Evolutionary conservation across 2,797 vertebrate genomes (phyloP).

Genomic region (Coregonus sp.): DNA sequence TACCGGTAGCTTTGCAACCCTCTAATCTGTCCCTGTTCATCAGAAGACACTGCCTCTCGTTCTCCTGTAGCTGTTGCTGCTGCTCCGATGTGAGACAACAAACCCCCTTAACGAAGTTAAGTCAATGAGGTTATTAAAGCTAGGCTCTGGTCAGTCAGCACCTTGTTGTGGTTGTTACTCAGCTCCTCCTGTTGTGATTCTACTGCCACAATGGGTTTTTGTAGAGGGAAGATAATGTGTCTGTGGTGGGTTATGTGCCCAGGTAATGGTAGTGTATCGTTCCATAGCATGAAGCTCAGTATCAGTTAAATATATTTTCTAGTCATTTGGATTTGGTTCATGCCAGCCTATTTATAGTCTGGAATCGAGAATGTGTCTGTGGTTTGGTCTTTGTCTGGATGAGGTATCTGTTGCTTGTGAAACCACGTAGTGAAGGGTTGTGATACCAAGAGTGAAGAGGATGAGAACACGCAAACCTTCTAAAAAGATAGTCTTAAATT

Average conservation of each 20-base stretch:
- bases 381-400: not conserved
- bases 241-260: not conserved
- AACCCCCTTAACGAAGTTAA: not conserved
- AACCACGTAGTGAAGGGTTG: not conserved
- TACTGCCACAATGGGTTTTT: slow-evolving; percentile 54
- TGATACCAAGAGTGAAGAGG: not conserved
- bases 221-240: slow-evolving; percentile 47
- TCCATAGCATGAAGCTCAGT: not conserved
- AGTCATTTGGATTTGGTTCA: not conserved
- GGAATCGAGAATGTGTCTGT: not conserved
- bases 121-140: not conserved
- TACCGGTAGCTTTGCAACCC: slow-evolving; percentile 50
- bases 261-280: slow-evolving; percentile 16
- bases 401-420: slow-evolving; percentile 29
- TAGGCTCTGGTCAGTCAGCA: not conserved
- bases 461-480: not conserved
- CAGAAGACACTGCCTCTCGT: not conserved
- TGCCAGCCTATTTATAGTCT: not conserved
- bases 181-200: slow-evolving; percentile 27
- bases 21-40: slow-evolving; percentile 47
- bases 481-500: not conserved
- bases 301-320: not conserved
- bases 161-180: not conserved
- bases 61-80: slow-evolving; percentile 10
- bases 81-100: slow-evolving; percentile 21